Base-by-base conservation (phyloP, 1,140 invertebrate species). In the Drosophila rufa region DNA sequence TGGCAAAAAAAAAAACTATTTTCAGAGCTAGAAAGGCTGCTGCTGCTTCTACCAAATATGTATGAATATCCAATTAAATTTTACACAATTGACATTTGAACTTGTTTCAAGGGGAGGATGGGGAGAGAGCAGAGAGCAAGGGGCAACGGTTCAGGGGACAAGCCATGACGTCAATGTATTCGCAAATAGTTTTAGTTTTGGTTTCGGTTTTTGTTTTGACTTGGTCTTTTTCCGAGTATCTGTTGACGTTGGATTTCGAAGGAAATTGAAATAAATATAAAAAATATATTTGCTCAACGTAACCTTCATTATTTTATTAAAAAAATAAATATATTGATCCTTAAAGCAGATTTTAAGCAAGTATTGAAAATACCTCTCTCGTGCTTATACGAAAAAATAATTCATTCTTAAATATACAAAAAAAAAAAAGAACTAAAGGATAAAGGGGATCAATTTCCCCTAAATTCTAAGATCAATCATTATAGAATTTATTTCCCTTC, bases 11-110 rank as follows among this genome's bases (percentile, higher is more conserved):
- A 57, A 71, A 45, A 25, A 33, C 69, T 74, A 69, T 73, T 70
- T 71, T 51, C 22, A 53, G 62, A 65, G 27, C 51, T 19, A 15
- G 33, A 30, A 75, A 75, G 70, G 73, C 60, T 36, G 68, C 14
- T 36, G 46, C 42, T 7, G 15, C n/a, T 38, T 17, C 51, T n/a
- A 40, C 61, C 66, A 66, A 69, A 51, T 30, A 22, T 50, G 58
- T 43, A 27, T 66, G 38, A 51, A 66, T 66, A 78, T 61, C 50
- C 75, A 78, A 77, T 78, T 78, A 78, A 78, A 78, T 51, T 78
- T 78, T 50, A 70, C 50, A 57, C 40, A 69, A 61, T 69, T 78
- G 57, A 78, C 75, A 69, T 76, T 67, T 76, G 53, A 76, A 66
- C 71, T 76, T 38, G 38, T 17, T 12, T 5, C 15, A 4, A 6